These are phyloP conservation scores for Pachypeltis micranthus DNA, from an alignment of 1,140 invertebrate genomes.

Conservation along the genomic window DNA sequence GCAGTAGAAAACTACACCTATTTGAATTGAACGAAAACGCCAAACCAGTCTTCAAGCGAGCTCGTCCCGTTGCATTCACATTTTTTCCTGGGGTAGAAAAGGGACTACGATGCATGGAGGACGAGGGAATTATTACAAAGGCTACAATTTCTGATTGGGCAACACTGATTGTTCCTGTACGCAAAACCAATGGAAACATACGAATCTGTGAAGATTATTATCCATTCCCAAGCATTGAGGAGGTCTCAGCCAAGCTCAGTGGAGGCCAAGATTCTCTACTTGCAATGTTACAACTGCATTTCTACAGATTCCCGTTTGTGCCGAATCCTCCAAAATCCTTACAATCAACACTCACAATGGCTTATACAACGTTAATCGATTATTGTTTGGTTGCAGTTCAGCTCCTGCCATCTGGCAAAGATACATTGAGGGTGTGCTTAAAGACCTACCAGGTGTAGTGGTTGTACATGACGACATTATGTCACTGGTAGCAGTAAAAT, in stretches of 20 bases:
- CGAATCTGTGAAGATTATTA: conserved; percentile 40
- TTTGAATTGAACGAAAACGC: neutral
- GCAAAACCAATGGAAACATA: conserved; percentile 36
- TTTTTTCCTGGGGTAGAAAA: neutral
- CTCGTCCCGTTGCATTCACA: neutral
- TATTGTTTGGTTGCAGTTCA: neutral
- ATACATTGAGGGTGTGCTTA: neutral
- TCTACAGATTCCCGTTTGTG: neutral
- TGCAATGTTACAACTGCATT: neutral
- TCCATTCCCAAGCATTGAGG: neutral
- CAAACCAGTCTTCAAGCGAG: neutral
- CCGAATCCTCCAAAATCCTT: neutral
- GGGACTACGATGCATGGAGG: conserved; percentile 32
- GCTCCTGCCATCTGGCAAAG: neutral
- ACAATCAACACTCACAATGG: neutral
- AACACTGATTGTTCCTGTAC: conserved; percentile 38
- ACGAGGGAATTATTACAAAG: conserved; percentile 31
- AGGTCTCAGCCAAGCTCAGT: neutral
- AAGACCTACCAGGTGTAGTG: neutral
- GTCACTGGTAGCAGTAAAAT: neutral
- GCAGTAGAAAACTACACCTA: neutral
- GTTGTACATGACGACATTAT: neutral
- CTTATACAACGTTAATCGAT: neutral
- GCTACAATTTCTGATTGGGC: conserved; percentile 38
- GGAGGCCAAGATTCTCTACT: neutral